These are phyloP conservation scores for Siniperca undulata DNA, from an alignment of 2,797 vertebrate genomes.

Conservation along the genomic window DNA sequence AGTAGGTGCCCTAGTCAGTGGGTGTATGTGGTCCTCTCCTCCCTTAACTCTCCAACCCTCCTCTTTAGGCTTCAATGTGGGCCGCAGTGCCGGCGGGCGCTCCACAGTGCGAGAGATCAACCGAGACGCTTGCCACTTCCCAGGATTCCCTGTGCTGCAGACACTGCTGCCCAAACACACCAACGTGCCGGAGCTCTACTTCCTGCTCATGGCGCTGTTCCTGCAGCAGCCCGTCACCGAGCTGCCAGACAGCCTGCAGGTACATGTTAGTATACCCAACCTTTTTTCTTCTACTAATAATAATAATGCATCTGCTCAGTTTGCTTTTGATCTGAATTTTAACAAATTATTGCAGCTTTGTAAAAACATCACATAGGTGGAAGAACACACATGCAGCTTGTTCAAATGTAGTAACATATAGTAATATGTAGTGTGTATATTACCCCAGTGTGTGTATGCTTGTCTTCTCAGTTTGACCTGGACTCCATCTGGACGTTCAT, in stretches of 20 bases:
- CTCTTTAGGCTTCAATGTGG: conserved; percentile 94
- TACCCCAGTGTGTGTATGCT: conserved; percentile 56
- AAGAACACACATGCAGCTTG: neutral
- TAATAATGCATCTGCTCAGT: neutral
- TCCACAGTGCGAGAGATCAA: conserved; percentile 96
- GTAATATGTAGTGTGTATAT: conserved; percentile 16
- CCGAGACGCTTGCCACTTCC: conserved; percentile 97
- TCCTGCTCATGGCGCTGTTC: conserved; percentile 98
- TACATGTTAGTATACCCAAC: conserved; percentile 89
- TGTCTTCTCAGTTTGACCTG: conserved; percentile 91
- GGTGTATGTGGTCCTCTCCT: neutral
- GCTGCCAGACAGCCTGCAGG: conserved; percentile 98
- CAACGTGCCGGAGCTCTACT: conserved; percentile 97
- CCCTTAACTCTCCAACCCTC: neutral
- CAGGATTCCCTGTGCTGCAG: conserved; percentile 94
- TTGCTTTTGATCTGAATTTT: neutral
- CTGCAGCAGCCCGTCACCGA: conserved; percentile 97
- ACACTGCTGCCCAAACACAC: conserved; percentile 98
- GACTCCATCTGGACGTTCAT: conserved; percentile 99
- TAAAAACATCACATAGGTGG: no score
- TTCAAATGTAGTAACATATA: neutral
- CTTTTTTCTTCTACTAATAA: conserved; percentile 45
- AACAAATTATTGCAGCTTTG: neutral
- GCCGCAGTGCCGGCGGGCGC: conserved; percentile 93
- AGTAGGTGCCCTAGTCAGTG: conserved; percentile 19